Evolutionary conservation across 2,113 vertebrate species (phyloP).

Genomic region (Spea bombifrons): DNA sequence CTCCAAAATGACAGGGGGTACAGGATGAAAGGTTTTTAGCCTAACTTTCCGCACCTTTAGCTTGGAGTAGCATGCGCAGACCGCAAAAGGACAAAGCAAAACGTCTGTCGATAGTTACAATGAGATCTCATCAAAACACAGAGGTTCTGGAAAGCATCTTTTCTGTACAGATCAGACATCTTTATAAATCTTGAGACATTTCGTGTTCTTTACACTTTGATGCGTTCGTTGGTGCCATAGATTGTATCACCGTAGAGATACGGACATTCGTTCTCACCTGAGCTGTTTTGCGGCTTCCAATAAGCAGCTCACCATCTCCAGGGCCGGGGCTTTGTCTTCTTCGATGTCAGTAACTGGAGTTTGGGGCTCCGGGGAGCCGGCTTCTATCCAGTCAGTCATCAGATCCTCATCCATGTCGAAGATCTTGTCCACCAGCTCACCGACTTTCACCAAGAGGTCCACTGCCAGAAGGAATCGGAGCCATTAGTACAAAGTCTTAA

Average conservation of each 20-base stretch:
- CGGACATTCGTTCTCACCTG: conserved; percentile 64
- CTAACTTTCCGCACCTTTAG: no score
- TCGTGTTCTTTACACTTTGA: no score
- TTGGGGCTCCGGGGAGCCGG: conserved; percentile 48
- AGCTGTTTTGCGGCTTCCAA: conserved; percentile 92
- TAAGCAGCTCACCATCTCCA: conserved; percentile 74
- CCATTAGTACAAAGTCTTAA: not conserved
- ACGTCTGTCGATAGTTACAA: no score
- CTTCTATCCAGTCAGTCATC: conserved; percentile 86
- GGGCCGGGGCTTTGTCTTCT: conserved; percentile 47
- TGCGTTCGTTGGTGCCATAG: not conserved
- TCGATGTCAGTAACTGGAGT: conserved; percentile 55
- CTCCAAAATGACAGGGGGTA: no score
- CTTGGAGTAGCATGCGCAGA: no score
- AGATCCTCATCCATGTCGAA: conserved; percentile 93
- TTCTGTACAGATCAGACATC: no score
- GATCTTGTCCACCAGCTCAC: conserved; percentile 90
- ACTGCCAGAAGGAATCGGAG: conserved; percentile 60
- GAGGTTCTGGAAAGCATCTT: no score
- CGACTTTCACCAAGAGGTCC: conserved; percentile 88
- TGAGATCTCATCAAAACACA: no score
- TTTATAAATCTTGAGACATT: no score
- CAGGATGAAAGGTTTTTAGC: no score
- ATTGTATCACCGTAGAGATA: not conserved
- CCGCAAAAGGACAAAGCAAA: no score